Evolutionary conservation across 2,888 invertebrate genomes (phyloP), one percentile per base, ranked within the genome.

Genomic region (Cyclophora punctaria): DNA sequence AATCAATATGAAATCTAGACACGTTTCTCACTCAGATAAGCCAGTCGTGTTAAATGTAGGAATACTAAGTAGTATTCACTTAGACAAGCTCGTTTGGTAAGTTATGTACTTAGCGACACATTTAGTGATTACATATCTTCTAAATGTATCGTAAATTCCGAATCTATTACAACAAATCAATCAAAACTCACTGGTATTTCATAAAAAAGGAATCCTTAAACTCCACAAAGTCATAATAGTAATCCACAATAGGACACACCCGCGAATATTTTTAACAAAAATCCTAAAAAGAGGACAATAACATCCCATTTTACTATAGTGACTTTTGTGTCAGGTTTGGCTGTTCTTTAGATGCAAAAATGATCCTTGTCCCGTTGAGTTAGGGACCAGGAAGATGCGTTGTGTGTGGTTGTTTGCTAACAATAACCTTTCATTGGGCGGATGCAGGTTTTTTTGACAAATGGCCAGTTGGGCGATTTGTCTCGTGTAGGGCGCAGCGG

Each of bases 401-500:
- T 59, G 67, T 71, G 71, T 60, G 55, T 48, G 51, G 60, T 61
- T 60, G 37, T 37, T 37, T 4, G 37, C 37, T 20, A 53, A 83
- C 79, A 84, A 84, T 79, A 75, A 71, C 78, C 78, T 86, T 85
- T 81, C 80, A 78, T 72, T 66, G 70, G 75, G 78, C 87, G 87
- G 86, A 87, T 83, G 84, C 83, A 87, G 82, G 84, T 83, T 85
- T 44, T 86, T 88, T 84, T 88, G 88, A 88, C 80, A 88, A 88
- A 88, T 87, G 86, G 82, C 85, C 80, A 80, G 76, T 77, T 74
- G 75, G 81, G 70, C 82, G 82, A 86, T 87, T 87, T 88, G 86
- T 87, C 87, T 85, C 82, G 74, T 70, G 78, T 71, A 75, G 85
- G 85, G 86, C 82, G 83, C 78, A 58, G 58, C 51, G 51, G 63